A percentile compares a stretch with the other conserved stretches of the same genome.
phyloP scores from a whole-genome alignment of 2,113 vertebrate species.

The Alces alces region DNA sequence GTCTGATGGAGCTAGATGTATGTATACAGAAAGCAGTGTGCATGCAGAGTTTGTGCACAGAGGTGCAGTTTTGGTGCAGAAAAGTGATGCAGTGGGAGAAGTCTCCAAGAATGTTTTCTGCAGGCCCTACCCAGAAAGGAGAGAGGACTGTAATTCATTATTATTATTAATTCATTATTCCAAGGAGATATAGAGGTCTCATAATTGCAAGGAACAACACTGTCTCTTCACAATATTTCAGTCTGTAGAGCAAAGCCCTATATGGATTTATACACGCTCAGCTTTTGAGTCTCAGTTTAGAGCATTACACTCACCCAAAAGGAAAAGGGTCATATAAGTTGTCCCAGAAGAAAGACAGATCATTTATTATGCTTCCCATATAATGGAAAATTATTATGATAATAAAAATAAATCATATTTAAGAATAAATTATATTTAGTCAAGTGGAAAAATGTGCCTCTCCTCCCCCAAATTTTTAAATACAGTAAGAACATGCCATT shows the following conservation, averaged over 20 bases:
- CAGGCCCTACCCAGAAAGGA: neutral
- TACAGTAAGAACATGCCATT: neutral
- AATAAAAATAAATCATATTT: slow-evolving; percentile 10
- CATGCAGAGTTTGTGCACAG: neutral
- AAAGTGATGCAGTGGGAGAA: neutral
- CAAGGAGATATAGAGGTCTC: neutral
- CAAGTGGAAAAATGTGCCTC: neutral
- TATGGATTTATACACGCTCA: neutral
- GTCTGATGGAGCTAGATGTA: neutral
- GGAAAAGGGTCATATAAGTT: neutral
- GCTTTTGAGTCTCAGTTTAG: neutral
- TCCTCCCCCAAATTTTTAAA: neutral
- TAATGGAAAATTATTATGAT: neutral
- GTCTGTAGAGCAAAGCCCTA: neutral
- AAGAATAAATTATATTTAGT: neutral
- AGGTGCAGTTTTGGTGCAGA: neutral
- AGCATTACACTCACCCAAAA: neutral
- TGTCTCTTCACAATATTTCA: neutral
- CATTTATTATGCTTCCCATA: neutral
- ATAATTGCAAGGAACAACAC: neutral
- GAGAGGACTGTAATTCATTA: neutral
- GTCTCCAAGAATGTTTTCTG: neutral
- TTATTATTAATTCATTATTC: neutral
- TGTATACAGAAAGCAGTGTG: neutral
- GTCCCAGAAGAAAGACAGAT: neutral